Conservation (phyloP, 2,888 invertebrate species). For the Teleiodes luculella region DNA sequence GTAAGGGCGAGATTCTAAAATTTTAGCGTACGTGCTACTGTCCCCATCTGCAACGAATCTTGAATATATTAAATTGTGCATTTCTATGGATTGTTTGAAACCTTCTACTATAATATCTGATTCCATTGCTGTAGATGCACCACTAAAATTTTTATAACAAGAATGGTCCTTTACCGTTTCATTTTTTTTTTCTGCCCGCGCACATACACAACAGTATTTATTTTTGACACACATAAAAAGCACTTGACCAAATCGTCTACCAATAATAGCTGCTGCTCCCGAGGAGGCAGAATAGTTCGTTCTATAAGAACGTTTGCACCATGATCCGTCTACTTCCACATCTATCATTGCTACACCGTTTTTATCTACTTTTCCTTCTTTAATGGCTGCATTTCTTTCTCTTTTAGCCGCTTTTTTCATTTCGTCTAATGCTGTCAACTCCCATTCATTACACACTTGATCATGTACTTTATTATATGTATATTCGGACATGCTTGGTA, state of each 20-base stretch:
- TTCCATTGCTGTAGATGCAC: conserved; percentile 26
- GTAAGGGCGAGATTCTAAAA: conserved; percentile 23
- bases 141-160: conserved; percentile 27
- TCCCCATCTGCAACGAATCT: conserved; percentile 26
- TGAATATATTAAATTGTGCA: conserved; percentile 24
- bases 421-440: conserved; percentile 22
- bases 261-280: conserved; percentile 27
- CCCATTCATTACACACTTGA: conserved; percentile 11
- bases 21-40: conserved; percentile 23
- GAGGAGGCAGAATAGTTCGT: conserved; percentile 24
- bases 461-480: not conserved
- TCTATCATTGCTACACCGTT: conserved; percentile 24
- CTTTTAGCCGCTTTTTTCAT: conserved; percentile 23
- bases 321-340: conserved; percentile 26
- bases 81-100: conserved; percentile 24
- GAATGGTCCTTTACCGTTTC: conserved; percentile 14
- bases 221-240: conserved; percentile 23
- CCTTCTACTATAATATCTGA: conserved; percentile 24
- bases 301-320: conserved; percentile 24
- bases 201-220: conserved; percentile 26
- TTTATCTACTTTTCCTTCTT: conserved; percentile 23
- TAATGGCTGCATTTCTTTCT: conserved; percentile 23
- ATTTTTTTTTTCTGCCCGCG: conserved; percentile 23
- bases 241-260: conserved; percentile 22
- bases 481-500: conserved; percentile 1